Evolutionary conservation across 2,113 vertebrate genomes (phyloP).

Genomic region (Crypturellus undulatus): DNA sequence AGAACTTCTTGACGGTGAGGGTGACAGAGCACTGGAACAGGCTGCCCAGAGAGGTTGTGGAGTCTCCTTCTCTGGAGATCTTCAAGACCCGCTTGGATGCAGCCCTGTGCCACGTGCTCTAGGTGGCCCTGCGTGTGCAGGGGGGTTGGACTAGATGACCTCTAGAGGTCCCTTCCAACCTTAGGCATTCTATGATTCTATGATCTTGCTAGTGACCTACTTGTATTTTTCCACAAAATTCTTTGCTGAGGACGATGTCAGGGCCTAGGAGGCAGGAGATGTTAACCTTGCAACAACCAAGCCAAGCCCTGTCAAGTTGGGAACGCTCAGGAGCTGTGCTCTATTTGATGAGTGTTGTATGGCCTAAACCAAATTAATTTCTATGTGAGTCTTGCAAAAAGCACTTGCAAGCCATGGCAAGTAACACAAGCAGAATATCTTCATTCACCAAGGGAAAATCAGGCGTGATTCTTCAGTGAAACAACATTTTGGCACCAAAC

Average conservation of each 20-base stretch:
- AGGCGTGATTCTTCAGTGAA: neutral
- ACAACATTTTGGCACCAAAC: neutral
- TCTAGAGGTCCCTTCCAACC: no score
- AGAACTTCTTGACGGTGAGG: no score
- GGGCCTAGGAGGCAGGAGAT: neutral
- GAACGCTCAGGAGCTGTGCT: neutral
- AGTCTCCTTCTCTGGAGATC: no score
- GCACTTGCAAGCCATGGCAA: neutral
- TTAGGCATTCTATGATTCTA: no score
- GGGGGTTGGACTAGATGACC: no score
- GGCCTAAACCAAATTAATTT: neutral
- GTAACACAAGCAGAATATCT: neutral
- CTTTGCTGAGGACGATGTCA: neutral
- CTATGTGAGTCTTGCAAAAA: neutral
- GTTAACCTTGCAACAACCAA: neutral
- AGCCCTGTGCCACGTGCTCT: no score
- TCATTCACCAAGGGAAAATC: neutral
- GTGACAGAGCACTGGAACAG: no score
- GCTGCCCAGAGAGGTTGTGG: no score
- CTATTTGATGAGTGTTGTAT: neutral
- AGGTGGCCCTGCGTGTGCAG: no score
- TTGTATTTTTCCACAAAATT: neutral
- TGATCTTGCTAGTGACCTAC: neutral
- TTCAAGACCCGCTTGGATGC: no score
- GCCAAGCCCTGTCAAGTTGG: neutral